phyloP scores from a whole-genome alignment of 2,888 invertebrate species.

The Orthosia gothica region DNA sequence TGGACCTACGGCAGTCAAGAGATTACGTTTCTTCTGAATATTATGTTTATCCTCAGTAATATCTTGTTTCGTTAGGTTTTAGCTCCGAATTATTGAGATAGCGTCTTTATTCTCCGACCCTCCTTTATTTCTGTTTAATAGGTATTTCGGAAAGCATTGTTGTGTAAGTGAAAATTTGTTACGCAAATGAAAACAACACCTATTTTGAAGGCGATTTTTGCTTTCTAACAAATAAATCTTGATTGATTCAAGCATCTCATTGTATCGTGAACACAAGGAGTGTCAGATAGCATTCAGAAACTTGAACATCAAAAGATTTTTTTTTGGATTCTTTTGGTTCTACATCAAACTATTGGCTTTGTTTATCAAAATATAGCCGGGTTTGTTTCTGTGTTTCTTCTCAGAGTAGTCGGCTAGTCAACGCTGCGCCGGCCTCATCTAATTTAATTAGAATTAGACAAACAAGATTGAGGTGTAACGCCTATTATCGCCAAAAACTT shows the following conservation, averaged over 20 bases:
- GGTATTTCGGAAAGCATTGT: background rate
- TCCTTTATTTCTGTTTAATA: background rate
- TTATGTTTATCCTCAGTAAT: background rate
- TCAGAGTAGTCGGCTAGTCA: too few relatives aligned
- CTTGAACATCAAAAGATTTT: background rate
- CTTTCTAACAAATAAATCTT: slow-evolving; percentile 1
- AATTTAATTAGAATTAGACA: too few relatives aligned
- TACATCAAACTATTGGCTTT: background rate
- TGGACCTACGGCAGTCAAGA: background rate
- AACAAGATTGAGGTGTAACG: too few relatives aligned
- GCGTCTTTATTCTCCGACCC: background rate
- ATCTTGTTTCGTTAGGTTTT: slow-evolving; percentile 1
- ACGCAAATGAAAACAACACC: background rate
- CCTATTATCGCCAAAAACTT: too few relatives aligned
- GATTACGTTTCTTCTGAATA: background rate
- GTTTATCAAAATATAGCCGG: too few relatives aligned
- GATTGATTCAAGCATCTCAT: slow-evolving; percentile 20
- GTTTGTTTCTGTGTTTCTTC: too few relatives aligned
- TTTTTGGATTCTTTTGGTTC: background rate
- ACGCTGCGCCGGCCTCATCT: too few relatives aligned
- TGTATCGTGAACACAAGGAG: slow-evolving; percentile 28
- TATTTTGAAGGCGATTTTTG: background rate
- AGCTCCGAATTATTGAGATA: background rate
- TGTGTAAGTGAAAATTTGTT: background rate
- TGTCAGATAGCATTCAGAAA: background rate